Evolutionary conservation across 2,888 invertebrate species (phyloP), one percentile per base, ranked within the genome.

Genomic region (Mechanitis mazaeus): DNA sequence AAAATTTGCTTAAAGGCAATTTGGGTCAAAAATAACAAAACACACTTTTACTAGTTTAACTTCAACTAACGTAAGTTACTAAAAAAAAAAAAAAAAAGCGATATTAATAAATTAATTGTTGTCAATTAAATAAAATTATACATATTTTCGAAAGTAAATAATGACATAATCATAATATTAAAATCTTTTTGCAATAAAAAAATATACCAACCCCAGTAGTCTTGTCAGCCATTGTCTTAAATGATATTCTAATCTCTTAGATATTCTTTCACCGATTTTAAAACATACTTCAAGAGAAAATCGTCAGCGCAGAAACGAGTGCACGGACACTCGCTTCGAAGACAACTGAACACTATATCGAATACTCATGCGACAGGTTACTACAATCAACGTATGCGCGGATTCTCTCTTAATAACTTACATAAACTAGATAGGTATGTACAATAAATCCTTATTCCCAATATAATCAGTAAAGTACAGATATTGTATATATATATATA

Each of bases 311-410:
- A 62, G 68, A 74, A 63, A 67, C 78, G 77, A 71, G 77, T 77
- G 80, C 77, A 72, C 79, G 65, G 73, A 71, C 68, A 70, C 75
- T 76, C 71, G 70, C 72, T 71, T 74, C 78, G 76, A 79, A 71
- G 73, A 75, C 70, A 66, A 80, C 83, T 79, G 75, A 68, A 47
- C 33, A 45, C 31, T 35, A 7, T 50, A 31, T 42, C 9, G 7
- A 42, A 42, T 42, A 42, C 42, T 42, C 56, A 20, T 5, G 57
- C 58, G 58, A 56, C 61, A 58, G 56, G 55, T 57, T 59, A 62
- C 62, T 54, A 58, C 62, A 54, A 62, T 66, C 54, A 64, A 55
- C 61, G 64, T 50, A 57, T 54, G 54, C 64, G 64, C 60, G 58
- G 61, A 64, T 64, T 59, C 57, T 56, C 53, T 9, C 42, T 42